A percentile compares a stretch with the other conserved stretches of the same genome.
Conservation (phyloP, 2,113 vertebrate species). For the human (Homo sapiens) region GRCh38 chr2:174029001-174029500, state of each 20-base stretch:
- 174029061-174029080: background rate
- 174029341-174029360: background rate
- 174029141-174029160: background rate
- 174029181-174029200: background rate
- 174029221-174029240: background rate
- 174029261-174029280: background rate
- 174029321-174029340: background rate
- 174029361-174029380: background rate
- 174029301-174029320: too few relatives aligned
- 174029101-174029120: fast-evolving
- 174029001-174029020: background rate
- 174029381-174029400: fast-evolving
- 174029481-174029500: conserved; percentile 13
- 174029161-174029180: background rate
- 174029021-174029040: background rate
- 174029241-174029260: background rate
- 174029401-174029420: background rate
- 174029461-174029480: background rate
- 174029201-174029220: background rate
- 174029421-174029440: background rate
- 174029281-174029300: background rate
- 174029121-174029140: fast-evolving
- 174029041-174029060: background rate
- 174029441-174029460: background rate
- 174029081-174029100: background rate